A percentile compares a stretch with the other conserved stretches of the same genome.
Conservation (phyloP, 1,140 invertebrate species). For the Conus ventricosus region DNA sequence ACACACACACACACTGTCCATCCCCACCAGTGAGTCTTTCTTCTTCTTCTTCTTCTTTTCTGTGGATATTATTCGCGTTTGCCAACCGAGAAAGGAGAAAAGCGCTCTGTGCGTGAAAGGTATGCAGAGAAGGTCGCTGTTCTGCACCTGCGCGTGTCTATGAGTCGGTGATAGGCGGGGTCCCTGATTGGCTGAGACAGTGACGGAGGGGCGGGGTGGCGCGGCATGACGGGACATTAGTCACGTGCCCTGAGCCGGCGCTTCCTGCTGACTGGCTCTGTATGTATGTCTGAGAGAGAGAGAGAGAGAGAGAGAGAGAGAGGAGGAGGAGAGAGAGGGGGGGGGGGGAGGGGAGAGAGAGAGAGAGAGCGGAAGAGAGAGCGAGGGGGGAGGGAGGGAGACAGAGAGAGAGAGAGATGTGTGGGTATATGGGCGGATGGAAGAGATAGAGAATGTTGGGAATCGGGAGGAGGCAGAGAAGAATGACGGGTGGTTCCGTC, state of each 20-base stretch:
- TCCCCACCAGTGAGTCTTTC: too few species aligned
- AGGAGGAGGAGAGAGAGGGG: background rate
- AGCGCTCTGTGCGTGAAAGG: background rate
- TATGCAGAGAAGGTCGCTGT: background rate
- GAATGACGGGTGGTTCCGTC: too few species aligned
- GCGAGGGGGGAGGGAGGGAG: background rate
- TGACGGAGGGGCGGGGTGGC: background rate
- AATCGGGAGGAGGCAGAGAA: too few species aligned
- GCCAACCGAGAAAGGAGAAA: background rate
- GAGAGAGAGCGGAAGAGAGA: background rate
- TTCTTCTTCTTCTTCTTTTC: too few species aligned
- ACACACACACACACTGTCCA: too few species aligned
- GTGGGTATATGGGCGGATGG: background rate
- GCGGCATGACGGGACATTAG: constrained; percentile 6
- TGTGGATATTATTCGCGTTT: too few species aligned
- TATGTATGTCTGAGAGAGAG: background rate
- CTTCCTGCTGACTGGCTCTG: background rate
- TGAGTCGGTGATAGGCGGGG: background rate
- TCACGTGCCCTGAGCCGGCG: background rate
- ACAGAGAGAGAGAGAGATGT: background rate
- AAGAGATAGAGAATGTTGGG: background rate
- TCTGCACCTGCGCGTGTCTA: constrained; percentile 1
- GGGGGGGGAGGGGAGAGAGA: background rate
- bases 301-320: background rate
- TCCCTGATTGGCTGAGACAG: background rate